phyloP scores from a whole-genome alignment of 2,113 vertebrate species.

The Mustelus asterias region DNA sequence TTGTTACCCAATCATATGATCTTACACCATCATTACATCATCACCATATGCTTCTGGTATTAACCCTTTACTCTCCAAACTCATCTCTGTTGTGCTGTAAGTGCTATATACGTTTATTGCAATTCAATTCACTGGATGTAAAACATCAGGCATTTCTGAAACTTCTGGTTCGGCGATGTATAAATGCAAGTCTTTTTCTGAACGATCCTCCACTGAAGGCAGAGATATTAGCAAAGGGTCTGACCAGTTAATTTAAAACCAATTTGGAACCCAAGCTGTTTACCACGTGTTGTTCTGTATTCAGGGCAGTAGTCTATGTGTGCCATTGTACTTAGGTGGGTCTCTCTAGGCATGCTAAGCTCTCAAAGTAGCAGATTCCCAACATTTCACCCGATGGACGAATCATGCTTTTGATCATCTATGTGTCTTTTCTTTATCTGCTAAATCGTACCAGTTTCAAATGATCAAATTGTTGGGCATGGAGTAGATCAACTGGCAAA shows the following conservation, averaged over 20 bases:
- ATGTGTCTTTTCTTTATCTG: background rate
- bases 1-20: no score
- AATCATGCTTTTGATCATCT: background rate
- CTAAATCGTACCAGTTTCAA: background rate
- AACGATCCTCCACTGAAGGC: background rate
- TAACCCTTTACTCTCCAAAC: no score
- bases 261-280: background rate
- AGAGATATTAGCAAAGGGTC: background rate
- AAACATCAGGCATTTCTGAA: background rate
- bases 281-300: background rate
- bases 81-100: background rate
- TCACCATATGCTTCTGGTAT: no score
- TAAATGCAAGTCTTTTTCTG: background rate
- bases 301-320: background rate
- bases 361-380: background rate
- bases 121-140: background rate
- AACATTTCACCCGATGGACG: background rate
- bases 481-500: background rate
- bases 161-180: background rate
- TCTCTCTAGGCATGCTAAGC: background rate
- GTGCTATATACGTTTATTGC: background rate
- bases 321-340: background rate
- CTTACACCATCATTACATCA: no score
- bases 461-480: background rate
- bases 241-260: background rate